Conservation (phyloP, 2,888 invertebrate genomes). For the Agrochola circellaris region DNA sequence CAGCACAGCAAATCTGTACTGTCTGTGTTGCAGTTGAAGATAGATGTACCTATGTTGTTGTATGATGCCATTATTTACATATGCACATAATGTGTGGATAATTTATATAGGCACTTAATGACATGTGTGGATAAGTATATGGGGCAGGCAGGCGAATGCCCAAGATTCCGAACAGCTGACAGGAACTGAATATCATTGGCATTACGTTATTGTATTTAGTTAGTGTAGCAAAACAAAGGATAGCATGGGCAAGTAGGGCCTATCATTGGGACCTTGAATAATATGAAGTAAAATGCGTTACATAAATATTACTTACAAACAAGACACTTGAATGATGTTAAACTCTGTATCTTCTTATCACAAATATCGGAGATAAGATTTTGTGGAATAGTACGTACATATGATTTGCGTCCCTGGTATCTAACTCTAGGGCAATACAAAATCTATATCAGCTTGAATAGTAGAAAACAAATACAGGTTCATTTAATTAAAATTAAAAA, state of each 20-base stretch:
- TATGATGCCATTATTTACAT: not conserved
- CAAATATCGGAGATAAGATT: conserved; percentile 24
- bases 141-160: not conserved
- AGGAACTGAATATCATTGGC: not conserved
- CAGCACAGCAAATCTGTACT: not conserved
- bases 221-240: not conserved
- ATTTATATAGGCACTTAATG: no score
- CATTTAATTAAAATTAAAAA: not conserved
- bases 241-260: not conserved
- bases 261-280: conserved; percentile 6
- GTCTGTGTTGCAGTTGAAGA: not conserved
- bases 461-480: conserved; percentile 29
- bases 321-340: conserved; percentile 38
- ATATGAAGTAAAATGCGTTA: conserved; percentile 8
- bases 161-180: not conserved
- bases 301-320: conserved; percentile 17
- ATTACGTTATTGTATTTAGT: not conserved
- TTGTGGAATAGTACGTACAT: not conserved
- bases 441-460: conserved; percentile 17
- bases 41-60: not conserved
- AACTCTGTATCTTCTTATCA: conserved; percentile 18
- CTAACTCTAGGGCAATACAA: not conserved
- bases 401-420: not conserved
- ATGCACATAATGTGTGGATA: not conserved
- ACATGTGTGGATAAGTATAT: not conserved